These are phyloP conservation scores for Drosophila santomea DNA, from an alignment of 1,140 invertebrate species.

Conservation along the genomic window DNA sequence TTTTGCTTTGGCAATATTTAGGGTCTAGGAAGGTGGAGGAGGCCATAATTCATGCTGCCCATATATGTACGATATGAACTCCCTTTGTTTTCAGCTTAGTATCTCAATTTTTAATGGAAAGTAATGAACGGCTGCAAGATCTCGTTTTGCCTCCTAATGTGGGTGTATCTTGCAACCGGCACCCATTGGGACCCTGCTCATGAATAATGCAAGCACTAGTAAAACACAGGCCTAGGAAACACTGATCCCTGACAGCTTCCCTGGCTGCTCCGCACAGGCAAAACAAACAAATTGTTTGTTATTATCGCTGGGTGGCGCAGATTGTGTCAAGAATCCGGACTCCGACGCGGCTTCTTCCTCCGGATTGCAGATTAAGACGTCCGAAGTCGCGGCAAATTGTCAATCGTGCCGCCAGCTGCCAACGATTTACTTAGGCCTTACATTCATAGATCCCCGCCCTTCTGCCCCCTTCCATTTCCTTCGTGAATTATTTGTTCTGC, in stretches of 20 bases:
- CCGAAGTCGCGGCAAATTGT: slow-evolving; percentile 45
- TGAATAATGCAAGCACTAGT: slow-evolving; percentile 37
- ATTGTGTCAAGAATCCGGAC: slow-evolving; percentile 36
- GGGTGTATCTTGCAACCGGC: slow-evolving; percentile 43
- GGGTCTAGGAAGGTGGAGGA: not conserved
- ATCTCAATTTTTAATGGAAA: slow-evolving; percentile 47
- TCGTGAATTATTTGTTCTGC: no score
- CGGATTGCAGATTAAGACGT: slow-evolving; percentile 34
- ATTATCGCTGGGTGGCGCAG: not conserved
- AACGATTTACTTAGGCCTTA: not conserved
- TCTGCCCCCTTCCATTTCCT: no score
- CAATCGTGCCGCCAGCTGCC: slow-evolving; percentile 52
- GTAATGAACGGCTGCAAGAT: slow-evolving; percentile 43
- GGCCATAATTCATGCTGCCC: slow-evolving; percentile 50
- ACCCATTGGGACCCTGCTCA: slow-evolving; percentile 11
- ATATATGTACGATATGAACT: slow-evolving; percentile 54
- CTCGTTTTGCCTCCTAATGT: slow-evolving; percentile 34
- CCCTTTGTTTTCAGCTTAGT: slow-evolving; percentile 41
- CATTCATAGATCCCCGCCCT: no score
- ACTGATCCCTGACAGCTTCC: slow-evolving; percentile 10
- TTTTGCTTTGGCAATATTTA: slow-evolving; percentile 4
- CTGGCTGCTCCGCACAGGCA: slow-evolving; percentile 12
- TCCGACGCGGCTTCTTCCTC: slow-evolving; percentile 9
- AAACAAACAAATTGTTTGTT: not conserved
- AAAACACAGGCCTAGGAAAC: slow-evolving; percentile 1